Base-by-base conservation (phyloP, 2,888 invertebrate species). In the Lapara coniferarum region DNA sequence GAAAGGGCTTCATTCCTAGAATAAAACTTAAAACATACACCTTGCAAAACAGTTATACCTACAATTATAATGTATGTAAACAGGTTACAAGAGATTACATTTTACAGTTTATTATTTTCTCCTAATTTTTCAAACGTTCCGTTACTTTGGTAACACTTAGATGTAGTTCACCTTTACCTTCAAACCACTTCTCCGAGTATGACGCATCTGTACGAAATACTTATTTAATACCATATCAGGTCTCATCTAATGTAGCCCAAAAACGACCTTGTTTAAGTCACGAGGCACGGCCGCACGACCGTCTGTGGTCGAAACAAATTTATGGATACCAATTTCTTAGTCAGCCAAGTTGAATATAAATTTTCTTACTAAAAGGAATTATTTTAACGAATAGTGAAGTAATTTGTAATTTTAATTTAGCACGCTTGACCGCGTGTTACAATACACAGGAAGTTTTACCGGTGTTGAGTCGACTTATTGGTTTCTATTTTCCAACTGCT, bases 361-460 rank as follows among this genome's bases (percentile, higher is more conserved):
- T 7, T 19, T 19, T 46, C 46, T 55, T 46, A 56, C 19, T 44
- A 13, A 67, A 67, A 55, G 10, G 37, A 53, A 37, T 52, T 25
- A 30, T 53, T 66, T 66, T 25, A 52, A 72, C 73, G 75, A 73
- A 73, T 58, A 37, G 66, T 66, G 58, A 72, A 71, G 73, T 73
- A 69, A 84, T 84, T 85, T 83, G 75, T 80, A 86, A 81, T 86
- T 83, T 73, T 81, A 85, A 85, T 85, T 75, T 79, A 74, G 72
- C 59, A 80, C 78, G 85, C 83, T 81, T 81, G 82, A 82, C 80
- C 78, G 79, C 77, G 73, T 82, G 75, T 75, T 77, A 71, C 77
- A 80, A 79, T 78, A 79, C 73, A 74, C 74, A 81, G 83, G 80
- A 82, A 82, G 77, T 77, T 77, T 53, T 67, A 57, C 56, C 25